A percentile compares a stretch with the other conserved stretches of the same genome.
Conservation (phyloP, 2,888 invertebrate genomes). For the Leucophenga maculata region DNA sequence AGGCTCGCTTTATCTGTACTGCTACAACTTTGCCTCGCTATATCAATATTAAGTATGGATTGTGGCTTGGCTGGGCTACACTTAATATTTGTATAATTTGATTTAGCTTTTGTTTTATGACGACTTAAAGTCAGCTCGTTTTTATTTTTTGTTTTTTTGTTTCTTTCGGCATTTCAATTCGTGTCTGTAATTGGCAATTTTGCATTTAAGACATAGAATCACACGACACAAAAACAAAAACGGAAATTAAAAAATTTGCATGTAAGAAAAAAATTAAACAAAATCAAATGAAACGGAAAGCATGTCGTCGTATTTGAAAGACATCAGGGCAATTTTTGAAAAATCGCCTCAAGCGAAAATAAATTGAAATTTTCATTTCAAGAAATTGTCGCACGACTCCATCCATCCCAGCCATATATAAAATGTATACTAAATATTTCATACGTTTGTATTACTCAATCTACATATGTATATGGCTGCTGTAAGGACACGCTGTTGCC, state of each 20-base stretch:
- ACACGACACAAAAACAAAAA: not conserved
- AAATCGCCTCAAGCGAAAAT: slow-evolving; percentile 51
- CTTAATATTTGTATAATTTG: slow-evolving; percentile 1
- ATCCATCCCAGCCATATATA: no score
- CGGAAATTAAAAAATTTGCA: slow-evolving; percentile 9
- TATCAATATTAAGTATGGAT: no score
- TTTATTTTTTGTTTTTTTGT: no score
- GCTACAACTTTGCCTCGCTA: not conserved
- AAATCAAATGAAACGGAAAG: not conserved
- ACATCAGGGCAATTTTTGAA: slow-evolving; percentile 14
- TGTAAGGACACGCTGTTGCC: not conserved
- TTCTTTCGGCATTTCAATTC: not conserved
- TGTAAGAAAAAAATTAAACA: not conserved
- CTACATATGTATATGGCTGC: not conserved
- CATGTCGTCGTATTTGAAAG: not conserved
- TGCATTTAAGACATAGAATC: not conserved
- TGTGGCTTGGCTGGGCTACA: no score
- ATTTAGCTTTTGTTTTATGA: slow-evolving; percentile 2
- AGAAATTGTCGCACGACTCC: slow-evolving; percentile 27
- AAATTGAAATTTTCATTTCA: slow-evolving; percentile 59
- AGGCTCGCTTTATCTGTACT: slow-evolving; percentile 1
- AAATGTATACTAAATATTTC: not conserved
- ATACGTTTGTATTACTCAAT: not conserved
- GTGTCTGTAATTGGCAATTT: not conserved
- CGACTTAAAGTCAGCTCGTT: not conserved